Evolutionary conservation across 2,113 vertebrate genomes (phyloP), one percentile per base, ranked within the genome.

Genomic region (Leuciscus idus): DNA sequence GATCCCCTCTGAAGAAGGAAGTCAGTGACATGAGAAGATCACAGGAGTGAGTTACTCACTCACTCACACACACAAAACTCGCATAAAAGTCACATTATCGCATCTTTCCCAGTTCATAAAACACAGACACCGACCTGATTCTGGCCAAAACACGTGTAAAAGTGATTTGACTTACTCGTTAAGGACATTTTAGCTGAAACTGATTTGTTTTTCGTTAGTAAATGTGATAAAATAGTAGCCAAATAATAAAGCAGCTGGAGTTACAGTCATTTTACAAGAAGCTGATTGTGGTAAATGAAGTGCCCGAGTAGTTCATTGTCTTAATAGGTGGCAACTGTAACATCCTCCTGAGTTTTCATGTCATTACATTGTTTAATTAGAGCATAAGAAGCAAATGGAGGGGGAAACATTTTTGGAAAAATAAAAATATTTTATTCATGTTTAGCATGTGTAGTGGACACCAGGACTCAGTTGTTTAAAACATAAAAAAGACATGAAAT

Each of bases 1-100:
- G 81, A 83, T 73, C 81, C 66, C 50, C 81, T 83, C 81, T 72
- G 81, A 83, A 83, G 81, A 59, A 83, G 81, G 81, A 83, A 83
- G 81, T 83, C 81, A 39, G 48, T 43, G 81, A 83, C 81, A 83
- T 57, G 50, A 73, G 81, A 83, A 73, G 81, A 83, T 36, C 80
- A 66, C 28, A 30, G 13, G 26, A 80, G 55, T 17, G 74, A 77
- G 15, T 8, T 48, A 77, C 3, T 64, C 19, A 64, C 79, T 81
- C 55, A 61, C 64, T 36, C 46, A 73, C 39, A 43, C 39, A 39
- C 6, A 43, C 43, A 10, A 10, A 43, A 83, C 68, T 83, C 66
- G 46, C 46, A 21, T 73, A 59, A 83, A 73, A 83, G 81, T 83
- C 81, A 83, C 81, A 73, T 39, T 73, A 36, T 55, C 57, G 8